Percentiles rank a stretch among this genome's conserved stretches.
phyloP scores from a whole-genome alignment of 2,113 vertebrate genomes.

The Ceyx cyanopectus region DNA sequence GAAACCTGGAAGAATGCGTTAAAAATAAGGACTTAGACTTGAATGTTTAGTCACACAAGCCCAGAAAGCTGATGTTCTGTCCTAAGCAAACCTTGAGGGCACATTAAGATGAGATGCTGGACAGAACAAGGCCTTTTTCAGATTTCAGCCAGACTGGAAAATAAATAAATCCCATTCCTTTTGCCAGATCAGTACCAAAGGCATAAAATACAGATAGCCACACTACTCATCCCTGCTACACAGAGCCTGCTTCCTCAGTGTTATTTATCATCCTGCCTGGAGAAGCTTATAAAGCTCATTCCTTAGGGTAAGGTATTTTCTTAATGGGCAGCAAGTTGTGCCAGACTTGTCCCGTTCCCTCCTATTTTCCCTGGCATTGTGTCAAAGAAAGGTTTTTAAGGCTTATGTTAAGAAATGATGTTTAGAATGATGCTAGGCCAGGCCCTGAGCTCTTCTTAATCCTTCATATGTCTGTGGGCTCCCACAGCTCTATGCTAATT shows the following conservation, averaged over 20 bases:
- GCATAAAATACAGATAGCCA: not conserved
- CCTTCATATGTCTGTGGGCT: not conserved
- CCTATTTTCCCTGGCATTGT: not conserved
- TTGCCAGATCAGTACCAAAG: not conserved
- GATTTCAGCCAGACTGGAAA: not conserved
- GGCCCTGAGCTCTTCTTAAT: slow-evolving; percentile 30
- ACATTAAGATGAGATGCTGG: fast-evolving
- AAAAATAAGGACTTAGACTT: not conserved
- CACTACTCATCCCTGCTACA: not conserved
- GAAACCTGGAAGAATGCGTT: not conserved
- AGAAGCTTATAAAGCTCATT: not conserved
- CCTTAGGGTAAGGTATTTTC: not conserved
- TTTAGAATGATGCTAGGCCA: slow-evolving; percentile 15
- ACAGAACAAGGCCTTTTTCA: not conserved
- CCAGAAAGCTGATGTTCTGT: not conserved
- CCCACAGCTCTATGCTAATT: slow-evolving; percentile 35
- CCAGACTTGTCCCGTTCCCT: slow-evolving; percentile 16
- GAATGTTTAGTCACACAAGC: not conserved
- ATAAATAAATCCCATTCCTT: not conserved
- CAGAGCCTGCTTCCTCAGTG: not conserved
- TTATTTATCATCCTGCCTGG: not conserved
- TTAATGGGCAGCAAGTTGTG: not conserved
- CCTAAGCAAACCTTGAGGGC: not conserved
- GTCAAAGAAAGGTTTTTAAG: slow-evolving; percentile 11
- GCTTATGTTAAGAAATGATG: slow-evolving; percentile 37